Percentiles rank a stretch among this genome's conserved stretches.
Conservation (phyloP, 2,888 invertebrate genomes). For the Stenchaetothrips biformis region DNA sequence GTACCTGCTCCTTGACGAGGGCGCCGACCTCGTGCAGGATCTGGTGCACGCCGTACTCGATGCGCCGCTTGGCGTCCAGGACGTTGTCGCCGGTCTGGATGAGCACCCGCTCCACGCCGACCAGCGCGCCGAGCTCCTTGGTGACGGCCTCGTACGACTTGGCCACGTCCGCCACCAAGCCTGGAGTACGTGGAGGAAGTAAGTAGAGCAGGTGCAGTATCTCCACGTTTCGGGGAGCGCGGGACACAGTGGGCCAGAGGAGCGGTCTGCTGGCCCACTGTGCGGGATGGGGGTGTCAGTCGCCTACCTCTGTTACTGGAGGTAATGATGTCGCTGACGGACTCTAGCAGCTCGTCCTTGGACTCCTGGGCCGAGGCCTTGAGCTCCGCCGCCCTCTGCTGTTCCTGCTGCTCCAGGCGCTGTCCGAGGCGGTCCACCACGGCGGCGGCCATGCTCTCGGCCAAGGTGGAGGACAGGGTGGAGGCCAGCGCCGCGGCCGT, state of each 20-base stretch:
- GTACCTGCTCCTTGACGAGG: slow-evolving; percentile 52
- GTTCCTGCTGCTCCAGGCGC: slow-evolving; percentile 2
- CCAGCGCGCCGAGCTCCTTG: slow-evolving; percentile 52
- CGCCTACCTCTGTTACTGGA: neutral
- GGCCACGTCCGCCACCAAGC: slow-evolving; percentile 50
- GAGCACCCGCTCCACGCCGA: slow-evolving; percentile 71
- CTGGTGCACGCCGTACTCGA: slow-evolving; percentile 80
- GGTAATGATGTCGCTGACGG: neutral
- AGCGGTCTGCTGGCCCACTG: too few relatives aligned
- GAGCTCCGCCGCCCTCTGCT: neutral
- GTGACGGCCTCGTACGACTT: slow-evolving; percentile 53
- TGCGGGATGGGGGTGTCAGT: too few relatives aligned
- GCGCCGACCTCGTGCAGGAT: slow-evolving; percentile 70
- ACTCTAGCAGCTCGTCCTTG: neutral
- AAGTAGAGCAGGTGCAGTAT: too few relatives aligned
- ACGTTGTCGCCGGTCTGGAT: slow-evolving; percentile 80
- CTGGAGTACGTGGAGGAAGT: neutral
- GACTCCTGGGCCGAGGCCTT: neutral
- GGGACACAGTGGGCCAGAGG: too few relatives aligned
- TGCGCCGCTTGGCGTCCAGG: slow-evolving; percentile 72
- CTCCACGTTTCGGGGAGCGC: too few relatives aligned
- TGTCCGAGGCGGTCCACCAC: neutral
- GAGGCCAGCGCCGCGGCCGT: neutral
- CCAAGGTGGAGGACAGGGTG: neutral
- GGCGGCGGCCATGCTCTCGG: neutral